phyloP scores from a whole-genome alignment of 2,113 vertebrate genomes.

The Thalassoma bifasciatum region DNA sequence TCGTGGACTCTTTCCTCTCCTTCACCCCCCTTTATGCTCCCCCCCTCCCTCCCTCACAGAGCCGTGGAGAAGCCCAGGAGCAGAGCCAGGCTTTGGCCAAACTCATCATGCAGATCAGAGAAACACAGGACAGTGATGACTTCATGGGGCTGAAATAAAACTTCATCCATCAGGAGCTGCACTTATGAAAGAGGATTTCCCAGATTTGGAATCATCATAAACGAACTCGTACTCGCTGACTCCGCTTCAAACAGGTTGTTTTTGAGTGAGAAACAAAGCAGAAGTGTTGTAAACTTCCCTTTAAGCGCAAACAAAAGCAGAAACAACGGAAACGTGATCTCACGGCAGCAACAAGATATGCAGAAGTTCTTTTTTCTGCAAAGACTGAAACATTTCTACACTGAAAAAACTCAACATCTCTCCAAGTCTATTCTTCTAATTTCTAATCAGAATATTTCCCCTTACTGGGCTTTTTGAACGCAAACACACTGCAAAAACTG shows the following conservation, averaged over 20 bases:
- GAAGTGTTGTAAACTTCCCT: slow-evolving; percentile 42
- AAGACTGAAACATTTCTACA: slow-evolving; percentile 33
- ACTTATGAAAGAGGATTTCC: slow-evolving; percentile 61
- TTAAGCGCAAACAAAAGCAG: slow-evolving; percentile 58
- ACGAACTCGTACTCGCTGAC: not conserved
- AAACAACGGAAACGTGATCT: slow-evolving; percentile 46
- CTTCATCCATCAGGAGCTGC: slow-evolving; percentile 59
- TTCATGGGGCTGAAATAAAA: slow-evolving; percentile 65
- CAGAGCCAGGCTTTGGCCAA: slow-evolving; percentile 61
- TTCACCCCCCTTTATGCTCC: slow-evolving; percentile 40
- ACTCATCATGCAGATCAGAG: slow-evolving; percentile 74
- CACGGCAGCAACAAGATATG: slow-evolving; percentile 18
- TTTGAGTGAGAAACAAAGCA: not conserved
- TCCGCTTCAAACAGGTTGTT: not conserved
- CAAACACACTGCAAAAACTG: no score
- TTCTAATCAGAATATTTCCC: no score
- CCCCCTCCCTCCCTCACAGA: slow-evolving; percentile 36
- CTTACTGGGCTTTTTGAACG: no score
- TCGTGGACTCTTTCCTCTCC: slow-evolving; percentile 71
- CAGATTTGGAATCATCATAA: slow-evolving; percentile 13
- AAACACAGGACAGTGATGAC: slow-evolving; percentile 73
- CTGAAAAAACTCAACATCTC: no score
- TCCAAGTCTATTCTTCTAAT: no score
- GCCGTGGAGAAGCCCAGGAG: slow-evolving; percentile 59
- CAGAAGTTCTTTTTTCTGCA: slow-evolving; percentile 61